A percentile compares a stretch with the other conserved stretches of the same genome.
Conservation (phyloP, 2,797 vertebrate genomes). For the Avahi laniger region DNA sequence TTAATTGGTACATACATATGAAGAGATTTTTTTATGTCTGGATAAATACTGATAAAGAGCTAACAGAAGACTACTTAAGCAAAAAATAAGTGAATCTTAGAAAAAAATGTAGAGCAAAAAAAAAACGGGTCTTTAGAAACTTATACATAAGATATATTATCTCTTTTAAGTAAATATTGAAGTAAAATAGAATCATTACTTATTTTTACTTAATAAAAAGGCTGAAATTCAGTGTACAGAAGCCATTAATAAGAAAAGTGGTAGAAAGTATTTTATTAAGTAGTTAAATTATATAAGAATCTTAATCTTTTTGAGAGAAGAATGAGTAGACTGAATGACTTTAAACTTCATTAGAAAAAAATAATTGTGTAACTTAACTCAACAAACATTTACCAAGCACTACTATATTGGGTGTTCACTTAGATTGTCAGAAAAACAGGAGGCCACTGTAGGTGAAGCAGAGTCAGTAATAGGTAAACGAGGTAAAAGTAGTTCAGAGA, state of each 20-base stretch:
- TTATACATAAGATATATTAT: not conserved
- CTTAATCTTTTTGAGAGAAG: not conserved
- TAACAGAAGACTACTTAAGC: not conserved
- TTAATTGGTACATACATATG: not conserved
- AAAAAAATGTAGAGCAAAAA: not conserved
- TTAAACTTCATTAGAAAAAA: not conserved
- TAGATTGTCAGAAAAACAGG: not conserved
- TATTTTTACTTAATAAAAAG: not conserved
- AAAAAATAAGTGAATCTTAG: not conserved
- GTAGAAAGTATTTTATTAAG: not conserved
- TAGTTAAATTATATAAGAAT: not conserved
- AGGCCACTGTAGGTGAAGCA: not conserved
- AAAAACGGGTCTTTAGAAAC: not conserved
- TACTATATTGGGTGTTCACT: fast-evolving
- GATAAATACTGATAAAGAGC: not conserved
- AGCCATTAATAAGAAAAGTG: not conserved
- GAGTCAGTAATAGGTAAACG: fast-evolving
- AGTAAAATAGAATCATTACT: not conserved
- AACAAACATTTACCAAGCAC: not conserved
- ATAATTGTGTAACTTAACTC: not conserved
- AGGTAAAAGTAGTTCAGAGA: not conserved
- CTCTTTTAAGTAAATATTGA: not conserved
- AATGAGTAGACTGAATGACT: not conserved
- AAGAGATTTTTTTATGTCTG: not conserved
- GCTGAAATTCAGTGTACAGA: not conserved